A percentile compares a stretch with the other conserved stretches of the same genome.
Evolutionary conservation across 2,888 invertebrate genomes (phyloP).

Genomic region (Ichneumoninae sp.): DNA sequence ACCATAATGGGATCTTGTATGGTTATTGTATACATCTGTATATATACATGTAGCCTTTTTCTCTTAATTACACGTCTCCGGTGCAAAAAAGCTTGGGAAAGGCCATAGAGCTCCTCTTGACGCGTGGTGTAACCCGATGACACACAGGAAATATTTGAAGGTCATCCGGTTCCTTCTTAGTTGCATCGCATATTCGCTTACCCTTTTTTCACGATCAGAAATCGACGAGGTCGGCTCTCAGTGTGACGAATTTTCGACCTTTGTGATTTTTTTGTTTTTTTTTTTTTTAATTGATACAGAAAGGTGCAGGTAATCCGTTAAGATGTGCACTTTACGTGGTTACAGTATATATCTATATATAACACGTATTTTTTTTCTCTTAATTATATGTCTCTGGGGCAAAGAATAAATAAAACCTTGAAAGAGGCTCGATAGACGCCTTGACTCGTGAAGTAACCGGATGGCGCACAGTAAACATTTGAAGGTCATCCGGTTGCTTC

Average conservation of each 20-base stretch:
- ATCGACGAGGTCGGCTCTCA: background rate
- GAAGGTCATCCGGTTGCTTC: background rate
- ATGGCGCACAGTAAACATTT: background rate
- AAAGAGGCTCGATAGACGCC: background rate
- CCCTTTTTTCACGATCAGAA: background rate
- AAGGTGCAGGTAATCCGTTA: slow-evolving; percentile 64
- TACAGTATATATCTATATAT: slow-evolving; percentile 22
- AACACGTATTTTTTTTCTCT: background rate
- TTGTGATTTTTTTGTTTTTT: no score
- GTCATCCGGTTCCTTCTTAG: background rate
- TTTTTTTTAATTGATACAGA: no score
- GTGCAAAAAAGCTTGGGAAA: background rate
- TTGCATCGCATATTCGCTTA: background rate
- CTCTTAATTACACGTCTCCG: background rate
- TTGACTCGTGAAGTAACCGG: background rate
- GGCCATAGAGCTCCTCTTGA: background rate
- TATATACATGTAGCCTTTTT: slow-evolving; percentile 24
- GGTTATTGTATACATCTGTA: slow-evolving; percentile 20
- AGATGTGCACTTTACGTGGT: slow-evolving; percentile 19
- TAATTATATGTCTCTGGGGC: background rate
- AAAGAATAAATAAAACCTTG: background rate
- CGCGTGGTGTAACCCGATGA: background rate
- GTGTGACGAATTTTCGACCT: background rate
- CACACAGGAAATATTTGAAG: background rate
- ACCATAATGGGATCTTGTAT: slow-evolving; percentile 62